phyloP scores from a whole-genome alignment of 1,140 invertebrate genomes.

The Neuroterus valhalla region DNA sequence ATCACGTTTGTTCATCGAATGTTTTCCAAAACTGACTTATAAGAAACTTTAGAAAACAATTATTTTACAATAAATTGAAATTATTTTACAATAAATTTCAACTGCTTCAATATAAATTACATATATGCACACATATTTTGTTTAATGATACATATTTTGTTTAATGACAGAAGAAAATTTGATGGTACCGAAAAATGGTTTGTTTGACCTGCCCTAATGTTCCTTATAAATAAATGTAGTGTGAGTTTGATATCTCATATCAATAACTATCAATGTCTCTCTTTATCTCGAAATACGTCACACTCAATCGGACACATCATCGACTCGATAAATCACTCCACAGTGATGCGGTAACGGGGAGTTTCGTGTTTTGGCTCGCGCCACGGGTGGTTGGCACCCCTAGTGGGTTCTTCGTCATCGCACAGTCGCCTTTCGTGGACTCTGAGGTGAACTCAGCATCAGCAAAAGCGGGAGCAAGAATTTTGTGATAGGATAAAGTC shows the following conservation, averaged over 20 bases:
- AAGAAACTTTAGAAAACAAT: no score
- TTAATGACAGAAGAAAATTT: not conserved
- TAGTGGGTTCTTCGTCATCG: constrained; percentile 20
- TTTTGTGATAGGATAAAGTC: no score
- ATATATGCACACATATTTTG: no score
- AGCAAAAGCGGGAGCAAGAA: no score
- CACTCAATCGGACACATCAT: constrained; percentile 55
- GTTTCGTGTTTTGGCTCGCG: constrained; percentile 66
- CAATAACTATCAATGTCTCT: constrained; percentile 6
- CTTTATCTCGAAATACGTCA: not conserved
- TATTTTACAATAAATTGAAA: no score
- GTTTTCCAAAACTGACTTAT: not conserved
- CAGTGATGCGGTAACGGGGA: constrained; percentile 45
- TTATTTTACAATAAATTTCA: no score
- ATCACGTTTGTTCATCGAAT: not conserved
- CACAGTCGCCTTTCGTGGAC: constrained; percentile 30
- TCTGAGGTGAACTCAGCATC: no score
- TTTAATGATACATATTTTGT: no score
- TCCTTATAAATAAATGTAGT: not conserved
- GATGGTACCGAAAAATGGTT: not conserved
- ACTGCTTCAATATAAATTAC: no score
- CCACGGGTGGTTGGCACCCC: constrained; percentile 63
- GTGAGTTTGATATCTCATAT: constrained; percentile 4
- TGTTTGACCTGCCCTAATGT: no score
- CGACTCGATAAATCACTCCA: constrained; percentile 60